Percentiles rank a stretch among this genome's conserved stretches.
Evolutionary conservation across 2,797 vertebrate genomes (phyloP).

Genomic region (Xenops minutus): DNA sequence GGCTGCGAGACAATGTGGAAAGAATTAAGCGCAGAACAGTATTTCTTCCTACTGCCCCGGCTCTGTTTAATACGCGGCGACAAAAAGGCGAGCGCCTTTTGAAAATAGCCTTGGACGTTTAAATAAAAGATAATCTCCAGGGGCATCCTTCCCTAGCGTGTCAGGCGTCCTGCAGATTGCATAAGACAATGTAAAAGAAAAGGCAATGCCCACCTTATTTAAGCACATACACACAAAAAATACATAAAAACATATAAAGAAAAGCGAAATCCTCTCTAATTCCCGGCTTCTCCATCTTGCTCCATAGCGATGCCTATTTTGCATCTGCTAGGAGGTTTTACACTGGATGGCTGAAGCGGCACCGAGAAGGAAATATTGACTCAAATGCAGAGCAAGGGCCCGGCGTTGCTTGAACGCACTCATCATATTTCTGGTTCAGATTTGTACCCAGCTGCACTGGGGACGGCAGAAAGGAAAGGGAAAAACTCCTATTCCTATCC

Average conservation of each 20-base stretch:
- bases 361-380: slow-evolving; percentile 11
- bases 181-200: neutral
- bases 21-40: neutral
- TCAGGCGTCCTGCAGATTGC: neutral
- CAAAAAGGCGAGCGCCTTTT: slow-evolving; percentile 8
- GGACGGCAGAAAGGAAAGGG: neutral
- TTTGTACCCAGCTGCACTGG: neutral
- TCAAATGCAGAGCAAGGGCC: neutral
- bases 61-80: neutral
- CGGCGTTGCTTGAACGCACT: neutral
- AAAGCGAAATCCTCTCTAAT: slow-evolving; percentile 2
- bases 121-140: slow-evolving; percentile 24
- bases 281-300: neutral
- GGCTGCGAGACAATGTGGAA: slow-evolving; percentile 16
- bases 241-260: neutral
- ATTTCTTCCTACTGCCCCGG: neutral
- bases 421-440: neutral
- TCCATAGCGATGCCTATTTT: slow-evolving; percentile 24
- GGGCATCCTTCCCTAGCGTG: neutral
- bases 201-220: neutral
- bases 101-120: slow-evolving; percentile 10
- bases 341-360: slow-evolving; percentile 4
- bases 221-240: neutral
- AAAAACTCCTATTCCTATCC: neutral
- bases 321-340: slow-evolving; percentile 30